Conservation (phyloP, 1,140 invertebrate species). For the Augochlora pura region DNA sequence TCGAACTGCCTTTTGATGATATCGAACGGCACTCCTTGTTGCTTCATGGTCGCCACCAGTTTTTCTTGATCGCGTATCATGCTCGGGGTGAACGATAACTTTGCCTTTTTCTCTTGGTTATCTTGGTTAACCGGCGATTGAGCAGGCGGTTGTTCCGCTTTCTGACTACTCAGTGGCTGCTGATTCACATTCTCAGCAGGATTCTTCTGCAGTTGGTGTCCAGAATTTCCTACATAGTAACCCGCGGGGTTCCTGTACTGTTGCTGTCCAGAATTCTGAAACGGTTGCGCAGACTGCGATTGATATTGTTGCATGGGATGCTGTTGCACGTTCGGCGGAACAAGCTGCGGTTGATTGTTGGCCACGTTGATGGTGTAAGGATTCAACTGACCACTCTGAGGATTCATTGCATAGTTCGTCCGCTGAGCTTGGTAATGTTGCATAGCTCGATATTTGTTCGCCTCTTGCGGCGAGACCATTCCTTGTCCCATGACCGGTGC, state of each 20-base stretch:
- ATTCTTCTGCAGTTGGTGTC: neutral
- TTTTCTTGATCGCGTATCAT: constrained; percentile 74
- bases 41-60: constrained; percentile 66
- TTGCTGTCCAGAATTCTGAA: constrained; percentile 11
- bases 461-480: constrained; percentile 56
- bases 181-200: neutral
- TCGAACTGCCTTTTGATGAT: constrained; percentile 73
- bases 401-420: neutral
- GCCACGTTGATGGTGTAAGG: constrained; percentile 7
- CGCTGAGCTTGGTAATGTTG: constrained; percentile 1
- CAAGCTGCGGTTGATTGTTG: neutral
- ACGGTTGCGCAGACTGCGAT: neutral
- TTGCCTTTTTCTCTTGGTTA: neutral
- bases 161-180: neutral
- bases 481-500: constrained; percentile 6
- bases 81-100: constrained; percentile 60
- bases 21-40: constrained; percentile 68
- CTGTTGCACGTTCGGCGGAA: neutral
- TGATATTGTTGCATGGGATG: neutral
- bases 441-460: neutral
- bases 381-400: constrained; percentile 1
- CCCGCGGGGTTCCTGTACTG: neutral
- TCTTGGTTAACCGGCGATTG: neutral
- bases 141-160: neutral
- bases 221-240: too few species aligned